Conservation (phyloP, 1,140 invertebrate species). For the Bombus difficillimus region DNA sequence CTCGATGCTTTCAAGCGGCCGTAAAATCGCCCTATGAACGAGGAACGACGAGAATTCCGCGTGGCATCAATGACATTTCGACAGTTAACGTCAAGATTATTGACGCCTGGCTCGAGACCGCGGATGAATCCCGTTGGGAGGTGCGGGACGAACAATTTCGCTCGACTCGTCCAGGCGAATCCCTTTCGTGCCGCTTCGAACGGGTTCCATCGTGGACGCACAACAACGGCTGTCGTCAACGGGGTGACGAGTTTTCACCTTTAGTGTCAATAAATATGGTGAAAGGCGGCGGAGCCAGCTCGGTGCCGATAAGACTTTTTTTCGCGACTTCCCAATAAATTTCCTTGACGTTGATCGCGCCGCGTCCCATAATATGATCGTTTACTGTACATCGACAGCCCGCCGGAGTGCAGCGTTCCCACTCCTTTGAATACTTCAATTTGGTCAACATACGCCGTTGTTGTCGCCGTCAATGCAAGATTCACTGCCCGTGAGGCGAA, state of each 20-base stretch:
- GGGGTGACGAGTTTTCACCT: conserved; percentile 67
- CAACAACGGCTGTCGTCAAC: conserved; percentile 52
- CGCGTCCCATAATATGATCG: conserved; percentile 39
- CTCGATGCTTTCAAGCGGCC: conserved; percentile 4
- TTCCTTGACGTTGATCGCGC: conserved; percentile 41
- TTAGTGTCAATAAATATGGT: conserved; percentile 65
- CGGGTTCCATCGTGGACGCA: conserved; percentile 16
- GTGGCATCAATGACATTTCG: conserved; percentile 62
- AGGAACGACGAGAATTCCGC: conserved; percentile 45
- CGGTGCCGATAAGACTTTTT: conserved; percentile 51
- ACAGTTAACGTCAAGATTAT: conserved; percentile 68
- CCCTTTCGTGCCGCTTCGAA: conserved; percentile 18
- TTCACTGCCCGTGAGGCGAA: conserved; percentile 3
- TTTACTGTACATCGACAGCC: conserved; percentile 25
- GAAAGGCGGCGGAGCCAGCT: conserved; percentile 52
- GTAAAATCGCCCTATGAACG: conserved; percentile 58
- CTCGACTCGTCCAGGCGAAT: conserved; percentile 12
- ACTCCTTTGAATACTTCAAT: conserved; percentile 30
- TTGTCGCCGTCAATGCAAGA: conserved; percentile 15
- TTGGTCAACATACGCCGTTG: conserved; percentile 13
- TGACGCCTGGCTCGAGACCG: conserved; percentile 41
- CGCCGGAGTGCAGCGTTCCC: background rate
- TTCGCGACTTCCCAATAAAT: conserved; percentile 61
- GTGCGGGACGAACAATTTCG: conserved; percentile 47
- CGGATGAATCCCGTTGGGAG: conserved; percentile 5